Percentiles rank a stretch among this genome's conserved stretches.
Conservation (phyloP, 2,113 vertebrate species). For the Diglossa brunneiventris region DNA sequence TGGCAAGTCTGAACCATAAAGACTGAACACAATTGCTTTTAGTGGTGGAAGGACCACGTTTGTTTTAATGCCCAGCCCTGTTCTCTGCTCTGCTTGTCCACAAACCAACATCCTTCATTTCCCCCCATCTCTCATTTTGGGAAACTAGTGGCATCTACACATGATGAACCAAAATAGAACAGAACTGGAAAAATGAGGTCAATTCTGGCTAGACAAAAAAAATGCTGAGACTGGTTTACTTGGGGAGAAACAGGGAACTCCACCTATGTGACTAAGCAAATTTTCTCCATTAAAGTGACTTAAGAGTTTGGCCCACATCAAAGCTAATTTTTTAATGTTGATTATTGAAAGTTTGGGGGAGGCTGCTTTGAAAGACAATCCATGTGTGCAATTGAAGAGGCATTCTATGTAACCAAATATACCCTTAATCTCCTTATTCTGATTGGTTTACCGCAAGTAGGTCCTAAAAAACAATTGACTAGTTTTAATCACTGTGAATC, state of each 20-base stretch:
- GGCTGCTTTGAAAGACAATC: background rate
- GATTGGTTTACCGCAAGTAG: background rate
- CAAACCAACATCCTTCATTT: background rate
- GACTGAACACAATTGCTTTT: background rate
- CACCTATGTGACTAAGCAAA: background rate
- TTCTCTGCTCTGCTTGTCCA: background rate
- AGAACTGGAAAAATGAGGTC: background rate
- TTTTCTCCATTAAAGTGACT: background rate
- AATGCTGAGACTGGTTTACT: background rate
- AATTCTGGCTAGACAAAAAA: background rate
- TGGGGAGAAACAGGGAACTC: background rate
- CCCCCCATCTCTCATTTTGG: background rate
- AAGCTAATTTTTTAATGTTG: background rate
- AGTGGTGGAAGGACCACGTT: background rate
- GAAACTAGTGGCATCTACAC: background rate
- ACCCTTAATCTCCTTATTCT: background rate
- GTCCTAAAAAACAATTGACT: background rate
- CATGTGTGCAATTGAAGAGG: background rate
- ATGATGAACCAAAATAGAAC: background rate
- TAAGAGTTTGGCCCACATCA: background rate
- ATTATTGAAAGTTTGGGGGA: background rate
- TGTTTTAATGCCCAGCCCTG: fast-evolving
- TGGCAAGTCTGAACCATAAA: background rate
- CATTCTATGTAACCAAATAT: background rate
- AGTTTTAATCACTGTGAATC: background rate